Percentiles rank a stretch among this genome's conserved stretches.
Evolutionary conservation across 2,113 vertebrate genomes (phyloP).

Genomic region (Gasterosteus aculeatus): DNA sequence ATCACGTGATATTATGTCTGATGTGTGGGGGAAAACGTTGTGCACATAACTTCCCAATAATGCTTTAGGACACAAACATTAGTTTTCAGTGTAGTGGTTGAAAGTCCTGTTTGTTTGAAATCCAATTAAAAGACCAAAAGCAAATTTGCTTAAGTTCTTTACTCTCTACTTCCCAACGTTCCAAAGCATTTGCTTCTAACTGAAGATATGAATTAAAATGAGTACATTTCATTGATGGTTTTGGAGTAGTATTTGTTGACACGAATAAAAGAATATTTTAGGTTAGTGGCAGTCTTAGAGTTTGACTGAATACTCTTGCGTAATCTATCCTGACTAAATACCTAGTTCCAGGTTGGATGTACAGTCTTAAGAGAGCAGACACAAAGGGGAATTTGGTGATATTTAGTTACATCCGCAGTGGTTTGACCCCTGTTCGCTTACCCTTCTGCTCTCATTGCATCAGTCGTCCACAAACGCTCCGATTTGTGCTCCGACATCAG

Average conservation of each 20-base stretch:
- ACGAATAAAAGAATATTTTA: background rate
- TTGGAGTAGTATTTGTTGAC: background rate
- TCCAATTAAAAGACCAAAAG: background rate
- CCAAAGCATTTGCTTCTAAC: background rate
- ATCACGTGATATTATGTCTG: no score
- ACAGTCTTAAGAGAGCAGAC: constrained; percentile 26
- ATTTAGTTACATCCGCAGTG: background rate
- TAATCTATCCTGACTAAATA: background rate
- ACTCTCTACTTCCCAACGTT: background rate
- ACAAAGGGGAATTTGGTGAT: background rate
- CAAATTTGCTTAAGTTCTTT: background rate
- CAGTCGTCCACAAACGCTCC: constrained; percentile 26
- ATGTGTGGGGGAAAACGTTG: no score
- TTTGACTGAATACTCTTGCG: background rate
- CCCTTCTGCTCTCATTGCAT: constrained; percentile 57
- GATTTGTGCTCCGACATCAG: constrained; percentile 27
- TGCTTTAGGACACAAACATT: background rate
- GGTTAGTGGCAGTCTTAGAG: background rate
- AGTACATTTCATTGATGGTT: background rate
- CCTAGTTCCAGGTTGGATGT: background rate
- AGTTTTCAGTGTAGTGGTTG: background rate
- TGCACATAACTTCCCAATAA: no score
- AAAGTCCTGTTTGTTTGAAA: background rate
- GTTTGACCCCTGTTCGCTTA: constrained; percentile 40
- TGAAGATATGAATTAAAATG: background rate